Percentiles rank a stretch among this genome's conserved stretches.
Conservation (phyloP, 2,113 vertebrate genomes). For the Cochlearius cochlearius region DNA sequence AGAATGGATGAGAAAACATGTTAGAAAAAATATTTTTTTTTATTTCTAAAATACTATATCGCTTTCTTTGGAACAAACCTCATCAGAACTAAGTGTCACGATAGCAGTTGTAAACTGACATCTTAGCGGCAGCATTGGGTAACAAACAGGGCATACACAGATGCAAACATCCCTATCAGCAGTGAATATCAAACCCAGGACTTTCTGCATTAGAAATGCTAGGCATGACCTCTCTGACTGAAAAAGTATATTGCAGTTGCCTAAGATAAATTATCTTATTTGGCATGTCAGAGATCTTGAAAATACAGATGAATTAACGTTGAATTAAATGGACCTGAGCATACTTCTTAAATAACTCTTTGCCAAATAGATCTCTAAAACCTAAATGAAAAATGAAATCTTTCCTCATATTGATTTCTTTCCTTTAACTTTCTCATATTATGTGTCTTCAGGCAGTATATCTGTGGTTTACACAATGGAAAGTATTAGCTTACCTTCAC, state of each 20-base stretch:
- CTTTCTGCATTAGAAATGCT: not conserved
- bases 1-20: not conserved
- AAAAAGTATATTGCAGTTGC: not conserved
- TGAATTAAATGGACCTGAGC: not conserved
- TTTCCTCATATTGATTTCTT: slow-evolving; percentile 49
- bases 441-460: slow-evolving; percentile 50
- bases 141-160: not conserved
- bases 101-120: not conserved
- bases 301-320: not conserved
- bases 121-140: not conserved
- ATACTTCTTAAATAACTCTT: slow-evolving; percentile 34
- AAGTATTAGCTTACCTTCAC: slow-evolving; percentile 60
- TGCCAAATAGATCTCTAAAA: slow-evolving; percentile 30
- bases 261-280: not conserved
- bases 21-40: not conserved
- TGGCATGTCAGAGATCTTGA: not conserved
- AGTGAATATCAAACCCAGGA: not conserved
- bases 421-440: slow-evolving; percentile 62
- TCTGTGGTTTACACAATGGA: slow-evolving; percentile 57
- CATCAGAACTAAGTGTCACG: not conserved
- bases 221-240: not conserved
- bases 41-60: not conserved
- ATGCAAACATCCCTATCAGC: slow-evolving; percentile 1
- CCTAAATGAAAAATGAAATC: slow-evolving; percentile 53
- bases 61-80: not conserved